A percentile compares a stretch with the other conserved stretches of the same genome.
phyloP scores from a whole-genome alignment of 23 tunicate genomes.

The Styela clava region DNA sequence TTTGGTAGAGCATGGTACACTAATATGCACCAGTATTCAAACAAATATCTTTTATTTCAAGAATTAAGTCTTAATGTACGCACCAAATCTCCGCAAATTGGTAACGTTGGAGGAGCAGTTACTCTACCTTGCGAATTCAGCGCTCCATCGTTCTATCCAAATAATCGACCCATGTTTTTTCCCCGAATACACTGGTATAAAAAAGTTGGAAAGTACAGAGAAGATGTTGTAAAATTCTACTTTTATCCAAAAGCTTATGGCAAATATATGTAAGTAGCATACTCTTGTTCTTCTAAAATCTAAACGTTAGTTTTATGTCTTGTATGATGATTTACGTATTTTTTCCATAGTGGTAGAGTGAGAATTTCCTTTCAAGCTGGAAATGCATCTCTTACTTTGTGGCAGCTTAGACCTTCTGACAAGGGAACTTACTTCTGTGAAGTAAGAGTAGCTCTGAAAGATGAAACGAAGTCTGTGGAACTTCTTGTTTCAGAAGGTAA shows the following conservation, averaged over 20 bases:
- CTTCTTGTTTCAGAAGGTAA: not conserved
- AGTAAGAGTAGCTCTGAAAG: not conserved
- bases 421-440: not conserved
- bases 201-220: not conserved
- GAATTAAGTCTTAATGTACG: not conserved
- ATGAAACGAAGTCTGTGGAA: not conserved
- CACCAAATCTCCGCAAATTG: not conserved
- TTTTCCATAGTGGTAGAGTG: not conserved
- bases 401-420: not conserved
- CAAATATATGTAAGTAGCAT: not conserved
- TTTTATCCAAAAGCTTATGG: not conserved
- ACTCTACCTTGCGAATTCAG: conserved; percentile 15
- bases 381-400: not conserved
- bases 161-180: not conserved
- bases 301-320: not conserved
- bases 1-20: too few species aligned
- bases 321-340: too few species aligned
- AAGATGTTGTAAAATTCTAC: not conserved
- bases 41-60: not conserved
- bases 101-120: conserved; percentile 8
- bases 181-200: not conserved
- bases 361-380: not conserved
- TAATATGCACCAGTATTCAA: too few species aligned
- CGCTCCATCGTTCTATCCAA: not conserved
- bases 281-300: not conserved